Base-by-base conservation (phyloP, 1,140 invertebrate genomes). In the Lordiphosa stackelbergi region DNA sequence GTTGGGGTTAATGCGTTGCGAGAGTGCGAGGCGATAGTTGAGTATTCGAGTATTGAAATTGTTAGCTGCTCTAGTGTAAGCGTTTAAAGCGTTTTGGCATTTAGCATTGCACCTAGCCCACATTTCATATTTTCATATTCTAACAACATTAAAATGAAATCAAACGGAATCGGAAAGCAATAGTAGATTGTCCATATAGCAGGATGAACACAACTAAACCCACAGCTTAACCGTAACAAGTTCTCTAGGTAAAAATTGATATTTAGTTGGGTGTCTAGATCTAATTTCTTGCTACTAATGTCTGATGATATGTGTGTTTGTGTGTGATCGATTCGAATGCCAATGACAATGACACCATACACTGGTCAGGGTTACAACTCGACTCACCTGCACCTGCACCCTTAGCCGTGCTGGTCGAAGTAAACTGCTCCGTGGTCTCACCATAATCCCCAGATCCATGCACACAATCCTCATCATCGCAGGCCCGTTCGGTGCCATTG, bases 391-490 rank as follows among this genome's bases (percentile, higher is more conserved):
- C 22, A 24, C 22, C 90, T 74, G 74, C 90, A 70, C 69, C 89
- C 60, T 87, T 90, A 77, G 86, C 91, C 59, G 88, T 92, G 85
- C 88, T 91, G 69, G 88, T 91, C 66, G 89, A 91, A 70, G 89
- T 91, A 75, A 90, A 92, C 88, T 90, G 92, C 73, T 91, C 91
- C 7, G 90, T 91, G 5, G 89, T 88, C 78, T 91, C 90, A 22
- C 91, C 91, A 34, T 90, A 89, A 52, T 91, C 90, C 0, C 94
- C 94, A 2, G 94, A 95, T 4, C 94, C 94, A 57, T 92, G 92
- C 10, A 91, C 90, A 60, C 94, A 95, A 78, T 96, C 95, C 85
- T 96, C 94, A 84, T 96, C 94, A 81, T 96, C 94, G 75, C 93
- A 94, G 3, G 92, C 90, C 53, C 92, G 90, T 66, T 90, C 87